Evolutionary conservation across 2,797 vertebrate genomes (phyloP).

Genomic region (Notamacropus eugenii): DNA sequence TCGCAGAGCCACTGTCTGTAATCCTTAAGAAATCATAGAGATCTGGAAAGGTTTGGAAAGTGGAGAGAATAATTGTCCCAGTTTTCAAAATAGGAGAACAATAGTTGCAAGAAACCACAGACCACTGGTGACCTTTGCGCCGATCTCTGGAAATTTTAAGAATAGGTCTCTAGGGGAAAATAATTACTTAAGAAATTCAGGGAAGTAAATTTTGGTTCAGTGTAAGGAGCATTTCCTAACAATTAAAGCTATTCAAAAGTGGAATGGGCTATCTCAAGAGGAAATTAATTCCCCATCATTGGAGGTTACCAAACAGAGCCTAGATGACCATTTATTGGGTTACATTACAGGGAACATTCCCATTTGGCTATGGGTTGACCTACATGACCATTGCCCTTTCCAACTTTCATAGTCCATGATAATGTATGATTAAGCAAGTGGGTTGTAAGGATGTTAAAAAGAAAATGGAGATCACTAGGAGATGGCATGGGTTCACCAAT

Average conservation of each 20-base stretch:
- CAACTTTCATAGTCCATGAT: background rate
- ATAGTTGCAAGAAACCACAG: background rate
- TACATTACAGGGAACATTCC: background rate
- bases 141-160: background rate
- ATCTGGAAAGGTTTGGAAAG: background rate
- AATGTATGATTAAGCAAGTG: constrained; percentile 32
- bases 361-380: background rate
- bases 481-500: constrained; percentile 6
- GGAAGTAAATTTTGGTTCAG: background rate
- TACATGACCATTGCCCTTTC: background rate
- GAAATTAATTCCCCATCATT: background rate
- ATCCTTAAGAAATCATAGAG: background rate
- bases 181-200: background rate
- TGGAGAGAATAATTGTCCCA: background rate
- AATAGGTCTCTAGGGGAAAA: background rate
- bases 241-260: background rate
- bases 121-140: background rate
- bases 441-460: constrained; percentile 2
- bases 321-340: background rate
- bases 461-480: constrained; percentile 1
- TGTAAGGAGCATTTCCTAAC: background rate
- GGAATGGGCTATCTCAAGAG: background rate
- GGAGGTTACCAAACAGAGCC: background rate
- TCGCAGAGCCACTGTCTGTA: background rate
- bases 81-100: background rate